Base-by-base conservation (phyloP, 2,888 invertebrate species). In the Cantharis nigra region DNA sequence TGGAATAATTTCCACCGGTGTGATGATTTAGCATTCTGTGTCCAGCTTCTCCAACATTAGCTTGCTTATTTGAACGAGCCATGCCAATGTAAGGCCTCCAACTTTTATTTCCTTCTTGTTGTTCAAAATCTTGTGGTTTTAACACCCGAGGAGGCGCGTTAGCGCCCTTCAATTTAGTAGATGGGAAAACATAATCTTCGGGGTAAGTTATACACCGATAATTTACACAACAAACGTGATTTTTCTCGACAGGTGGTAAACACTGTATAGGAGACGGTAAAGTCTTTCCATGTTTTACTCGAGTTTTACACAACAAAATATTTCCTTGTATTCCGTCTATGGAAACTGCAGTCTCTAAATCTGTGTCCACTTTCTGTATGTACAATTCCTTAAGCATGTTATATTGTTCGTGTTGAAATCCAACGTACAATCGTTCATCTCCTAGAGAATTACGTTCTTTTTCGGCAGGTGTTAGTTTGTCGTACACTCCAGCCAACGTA, bases 391-490 rank as follows among this genome's bases (percentile, higher is more conserved):
- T 91, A 64, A 98, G 86, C 85, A 93, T 92, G 72, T 91, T 90
- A 87, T 93, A 96, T 63, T 94, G 92, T 3, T 90, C 87, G 89
- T 97, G 96, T 16, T 90, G 90, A 0, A 91, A 89, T 0, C 93
- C 92, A 23, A 99, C 92, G 89, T 98, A 99, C 33, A 99, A 89
- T n/a, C 95, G 91, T 88, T 98, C 97, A 86, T 95, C 93, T 1
- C 99, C 98, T 79, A 94, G 91, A 74, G 94, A 90, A 89, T 99
- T 99, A 73, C 99, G 92, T 80, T 91, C 91, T 92, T 94, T 93
- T 90, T 99, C 99, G 72, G 94, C 97, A 10, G 92, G 91, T 0
- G 97, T 95, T 62, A 99, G 89, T 74, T 92, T 90, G 0, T 91
- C 90, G 85, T 99, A 98, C 82, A 94, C 96, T 0, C 94, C 93